Evolutionary conservation across 2,797 vertebrate genomes (phyloP).

Genomic region (Craterocephalus amniculus): DNA sequence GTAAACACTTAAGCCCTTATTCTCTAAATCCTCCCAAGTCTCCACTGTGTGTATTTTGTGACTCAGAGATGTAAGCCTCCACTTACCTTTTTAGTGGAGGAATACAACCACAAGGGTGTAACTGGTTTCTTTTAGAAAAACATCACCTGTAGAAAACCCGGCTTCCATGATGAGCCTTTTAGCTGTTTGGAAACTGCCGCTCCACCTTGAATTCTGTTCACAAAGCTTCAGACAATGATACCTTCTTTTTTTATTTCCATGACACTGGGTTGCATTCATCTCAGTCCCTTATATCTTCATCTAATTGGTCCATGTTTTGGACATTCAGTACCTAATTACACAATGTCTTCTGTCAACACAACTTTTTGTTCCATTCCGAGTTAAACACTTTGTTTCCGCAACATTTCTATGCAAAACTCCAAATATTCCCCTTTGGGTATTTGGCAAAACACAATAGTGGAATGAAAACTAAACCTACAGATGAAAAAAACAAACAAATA

Average conservation of each 20-base stretch:
- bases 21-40: background rate
- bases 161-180: constrained; percentile 29
- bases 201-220: background rate
- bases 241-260: background rate
- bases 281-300: no score
- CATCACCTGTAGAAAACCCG: constrained; percentile 50
- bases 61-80: background rate
- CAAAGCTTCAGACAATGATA: background rate
- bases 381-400: background rate
- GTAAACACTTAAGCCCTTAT: background rate
- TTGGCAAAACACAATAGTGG: background rate
- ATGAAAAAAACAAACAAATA: background rate
- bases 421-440: background rate
- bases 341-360: background rate
- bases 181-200: constrained; percentile 54
- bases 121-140: constrained; percentile 36
- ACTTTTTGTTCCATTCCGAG: background rate
- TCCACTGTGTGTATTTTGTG: background rate
- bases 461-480: no score
- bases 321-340: background rate
- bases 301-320: background rate
- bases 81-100: constrained; percentile 3
- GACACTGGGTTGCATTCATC: background rate
- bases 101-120: background rate
- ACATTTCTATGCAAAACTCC: background rate